These are phyloP conservation scores for Zaprionus taronus DNA, from an alignment of 1,140 invertebrate genomes.

Conservation along the genomic window DNA sequence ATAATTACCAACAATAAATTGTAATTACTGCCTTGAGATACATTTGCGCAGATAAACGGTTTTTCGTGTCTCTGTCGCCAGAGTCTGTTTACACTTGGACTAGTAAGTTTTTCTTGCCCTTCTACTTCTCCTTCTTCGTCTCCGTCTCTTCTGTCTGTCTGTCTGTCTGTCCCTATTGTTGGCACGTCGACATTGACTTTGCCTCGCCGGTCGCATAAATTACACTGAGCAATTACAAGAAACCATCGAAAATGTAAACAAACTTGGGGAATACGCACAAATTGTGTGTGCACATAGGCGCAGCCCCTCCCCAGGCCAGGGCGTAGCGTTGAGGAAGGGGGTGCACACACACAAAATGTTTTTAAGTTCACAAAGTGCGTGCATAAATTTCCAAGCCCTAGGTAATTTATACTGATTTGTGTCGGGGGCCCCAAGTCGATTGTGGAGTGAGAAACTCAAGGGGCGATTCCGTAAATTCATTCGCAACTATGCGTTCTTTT, in stretches of 20 bases:
- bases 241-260: slow-evolving; percentile 48
- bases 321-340: not conserved
- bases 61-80: slow-evolving; percentile 62
- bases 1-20: slow-evolving; percentile 78
- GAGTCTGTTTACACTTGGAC: slow-evolving; percentile 30
- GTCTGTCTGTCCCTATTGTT: slow-evolving; percentile 13
- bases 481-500: not conserved
- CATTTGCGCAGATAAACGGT: slow-evolving; percentile 75
- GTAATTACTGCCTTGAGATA: slow-evolving; percentile 77
- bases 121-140: not conserved
- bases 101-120: slow-evolving; percentile 14
- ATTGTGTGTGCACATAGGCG: slow-evolving; percentile 15
- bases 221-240: slow-evolving; percentile 69
- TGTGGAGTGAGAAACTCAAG: not conserved
- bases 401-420: slow-evolving; percentile 45
- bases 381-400: slow-evolving; percentile 41
- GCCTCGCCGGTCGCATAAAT: slow-evolving; percentile 67
- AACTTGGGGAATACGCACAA: slow-evolving; percentile 47
- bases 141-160: slow-evolving; percentile 12
- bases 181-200: slow-evolving; percentile 72
- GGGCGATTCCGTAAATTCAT: not conserved
- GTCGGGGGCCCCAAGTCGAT: not conserved
- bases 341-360: slow-evolving; percentile 35
- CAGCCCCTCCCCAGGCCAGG: slow-evolving; percentile 2
- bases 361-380: slow-evolving; percentile 52